Conservation (phyloP, 2,888 invertebrate genomes). For the Andrena camellia region DNA sequence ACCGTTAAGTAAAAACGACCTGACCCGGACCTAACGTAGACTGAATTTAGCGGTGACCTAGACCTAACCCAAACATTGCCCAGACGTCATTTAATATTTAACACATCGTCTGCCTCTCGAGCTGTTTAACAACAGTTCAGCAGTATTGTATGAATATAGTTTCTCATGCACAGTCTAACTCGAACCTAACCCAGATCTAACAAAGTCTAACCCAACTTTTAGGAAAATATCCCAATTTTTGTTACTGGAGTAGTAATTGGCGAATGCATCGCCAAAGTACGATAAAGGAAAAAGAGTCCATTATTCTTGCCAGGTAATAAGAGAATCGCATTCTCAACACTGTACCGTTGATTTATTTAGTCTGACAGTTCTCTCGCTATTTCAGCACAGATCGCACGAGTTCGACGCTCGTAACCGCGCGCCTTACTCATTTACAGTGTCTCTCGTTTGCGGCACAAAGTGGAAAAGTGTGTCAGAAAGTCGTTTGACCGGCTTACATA, state of each 20-base stretch:
- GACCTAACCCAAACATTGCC: too few species aligned
- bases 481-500: neutral
- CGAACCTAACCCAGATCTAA: too few species aligned
- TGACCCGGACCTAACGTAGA: too few species aligned
- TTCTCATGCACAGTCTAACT: too few species aligned
- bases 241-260: neutral
- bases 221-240: neutral
- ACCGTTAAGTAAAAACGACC: too few species aligned
- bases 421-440: neutral
- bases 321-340: neutral
- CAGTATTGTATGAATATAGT: too few species aligned
- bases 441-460: neutral
- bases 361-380: neutral
- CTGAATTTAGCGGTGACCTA: too few species aligned
- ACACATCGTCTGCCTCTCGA: too few species aligned
- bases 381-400: neutral
- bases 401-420: neutral
- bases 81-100: too few species aligned
- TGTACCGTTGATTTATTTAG: neutral
- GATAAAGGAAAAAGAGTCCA: constrained; percentile 1
- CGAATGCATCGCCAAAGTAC: neutral
- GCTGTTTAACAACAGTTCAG: too few species aligned
- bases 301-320: neutral
- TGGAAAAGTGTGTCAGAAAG: neutral
- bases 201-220: too few species aligned